Base-by-base conservation (phyloP, 1,140 invertebrate genomes). In the Cotesia typhae region DNA sequence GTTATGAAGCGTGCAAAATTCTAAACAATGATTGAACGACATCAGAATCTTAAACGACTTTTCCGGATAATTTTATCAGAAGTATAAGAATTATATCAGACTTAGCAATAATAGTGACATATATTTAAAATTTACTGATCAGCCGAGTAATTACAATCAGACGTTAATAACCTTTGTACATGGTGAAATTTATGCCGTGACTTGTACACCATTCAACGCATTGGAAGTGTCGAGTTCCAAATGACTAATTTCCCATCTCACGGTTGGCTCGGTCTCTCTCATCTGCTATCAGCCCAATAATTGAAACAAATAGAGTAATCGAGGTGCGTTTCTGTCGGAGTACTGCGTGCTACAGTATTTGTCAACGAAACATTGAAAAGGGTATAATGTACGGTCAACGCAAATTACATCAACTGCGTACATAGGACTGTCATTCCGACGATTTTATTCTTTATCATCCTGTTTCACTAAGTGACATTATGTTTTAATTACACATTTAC, bases 241-340 rank as follows among this genome's bases (percentile, higher is more conserved):
- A 71, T 71, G 65, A 71, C 70, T 71, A 71, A 71, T 71, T 71
- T 65, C 47, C 47, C 52, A 17, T 70, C 55, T 36, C 53, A 41
- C 68, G 17, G 28, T 70, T 14, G 17, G 38, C 55, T 35, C 6
- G 75, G 69, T 78, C 83, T 85, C 41, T 9, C 41, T 47, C 41
- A 47, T 47, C 41, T 47, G 41, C 41, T 47, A 6, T 6, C 41
- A 47, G 10, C 5, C 3, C 41, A 47, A 9, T 84, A 84, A 85
- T 85, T 83, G 82, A 83, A 85, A 84, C 82, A 82, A 82, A 83
- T 85, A 84, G 82, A 85, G 82, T 81, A 79, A 85, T 85, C 83
- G 77, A 78, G 65, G 59, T 70, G 73, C 75, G 53, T 71, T 47
- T 67, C 60, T 41, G 17, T 69, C 59, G 57, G 57, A 66, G 67